Evolutionary conservation across 2,888 invertebrate genomes (phyloP).

Genomic region (Caenorhabditis sinica): DNA sequence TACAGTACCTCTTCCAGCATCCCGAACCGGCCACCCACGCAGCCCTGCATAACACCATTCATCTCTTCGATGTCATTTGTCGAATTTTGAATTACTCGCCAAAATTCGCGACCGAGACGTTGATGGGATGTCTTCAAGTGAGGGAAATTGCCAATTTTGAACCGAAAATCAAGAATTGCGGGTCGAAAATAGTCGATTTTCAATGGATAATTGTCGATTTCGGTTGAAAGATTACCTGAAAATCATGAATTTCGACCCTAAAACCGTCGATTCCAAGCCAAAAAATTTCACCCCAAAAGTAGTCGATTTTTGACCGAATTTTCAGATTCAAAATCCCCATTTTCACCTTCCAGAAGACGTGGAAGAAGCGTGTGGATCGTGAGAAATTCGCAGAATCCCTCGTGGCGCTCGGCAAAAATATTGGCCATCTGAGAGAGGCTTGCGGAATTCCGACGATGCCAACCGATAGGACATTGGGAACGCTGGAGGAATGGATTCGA

Average conservation of each 20-base stretch:
- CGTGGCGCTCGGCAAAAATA: conserved; percentile 12
- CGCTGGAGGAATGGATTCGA: conserved; percentile 32
- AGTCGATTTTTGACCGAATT: no score
- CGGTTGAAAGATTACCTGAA: no score
- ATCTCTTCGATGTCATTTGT: conserved; percentile 25
- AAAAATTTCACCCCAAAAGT: no score
- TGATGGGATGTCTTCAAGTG: neutral
- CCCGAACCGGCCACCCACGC: conserved; percentile 1
- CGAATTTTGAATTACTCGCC: conserved; percentile 21
- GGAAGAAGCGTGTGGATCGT: conserved; percentile 35
- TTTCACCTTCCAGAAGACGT: conserved; percentile 5
- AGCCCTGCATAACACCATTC: neutral
- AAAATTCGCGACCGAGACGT: neutral
- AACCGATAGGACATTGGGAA: conserved; percentile 7
- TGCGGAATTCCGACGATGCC: conserved; percentile 45
- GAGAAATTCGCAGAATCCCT: conserved; percentile 30
- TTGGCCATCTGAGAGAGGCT: conserved; percentile 18
- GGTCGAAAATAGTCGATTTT: neutral
- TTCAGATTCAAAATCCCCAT: neutral
- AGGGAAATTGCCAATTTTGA: no score
- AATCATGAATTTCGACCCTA: no score
- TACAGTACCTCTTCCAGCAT: conserved; percentile 16
- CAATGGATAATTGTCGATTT: no score
- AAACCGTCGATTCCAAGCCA: no score
- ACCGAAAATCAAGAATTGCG: no score